Conservation (phyloP, 1,140 invertebrate species). For the Brachionus asplanchnoidis region DNA sequence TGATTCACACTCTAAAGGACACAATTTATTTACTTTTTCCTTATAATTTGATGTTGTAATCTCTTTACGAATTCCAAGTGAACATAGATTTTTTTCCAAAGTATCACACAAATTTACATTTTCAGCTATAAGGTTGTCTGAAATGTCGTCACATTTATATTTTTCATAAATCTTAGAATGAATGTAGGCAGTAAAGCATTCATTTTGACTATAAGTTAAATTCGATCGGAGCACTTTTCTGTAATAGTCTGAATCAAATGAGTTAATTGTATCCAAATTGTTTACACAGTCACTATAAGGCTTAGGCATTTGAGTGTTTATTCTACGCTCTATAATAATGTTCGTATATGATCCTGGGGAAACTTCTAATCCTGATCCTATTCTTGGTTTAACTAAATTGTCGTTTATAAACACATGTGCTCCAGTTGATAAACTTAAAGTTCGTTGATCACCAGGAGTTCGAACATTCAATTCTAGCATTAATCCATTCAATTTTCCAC, state of each 20-base stretch:
- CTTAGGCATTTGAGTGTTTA: not conserved
- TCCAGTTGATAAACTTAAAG: not conserved
- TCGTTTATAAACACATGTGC: constrained; percentile 16
- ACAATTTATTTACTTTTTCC: not conserved
- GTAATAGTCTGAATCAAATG: not conserved
- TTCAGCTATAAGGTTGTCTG: not conserved
- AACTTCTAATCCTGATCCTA: not conserved
- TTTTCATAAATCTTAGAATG: not conserved
- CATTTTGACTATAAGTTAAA: not conserved
- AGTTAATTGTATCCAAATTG: not conserved
- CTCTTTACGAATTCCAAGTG: not conserved
- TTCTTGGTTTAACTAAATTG: not conserved
- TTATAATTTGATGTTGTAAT: not conserved
- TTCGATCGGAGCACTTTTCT: not conserved
- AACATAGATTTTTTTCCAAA: not conserved
- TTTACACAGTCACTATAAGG: not conserved
- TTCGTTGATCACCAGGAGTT: not conserved
- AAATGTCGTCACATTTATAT: not conserved
- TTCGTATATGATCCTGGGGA: not conserved
- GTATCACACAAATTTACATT: not conserved
- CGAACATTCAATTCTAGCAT: not conserved
- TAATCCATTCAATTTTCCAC: not conserved
- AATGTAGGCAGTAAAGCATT: not conserved
- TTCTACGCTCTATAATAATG: not conserved
- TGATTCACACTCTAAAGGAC: constrained; percentile 5